Evolutionary conservation across 1,140 invertebrate species (phyloP).

Genomic region (Asobara japonica): DNA sequence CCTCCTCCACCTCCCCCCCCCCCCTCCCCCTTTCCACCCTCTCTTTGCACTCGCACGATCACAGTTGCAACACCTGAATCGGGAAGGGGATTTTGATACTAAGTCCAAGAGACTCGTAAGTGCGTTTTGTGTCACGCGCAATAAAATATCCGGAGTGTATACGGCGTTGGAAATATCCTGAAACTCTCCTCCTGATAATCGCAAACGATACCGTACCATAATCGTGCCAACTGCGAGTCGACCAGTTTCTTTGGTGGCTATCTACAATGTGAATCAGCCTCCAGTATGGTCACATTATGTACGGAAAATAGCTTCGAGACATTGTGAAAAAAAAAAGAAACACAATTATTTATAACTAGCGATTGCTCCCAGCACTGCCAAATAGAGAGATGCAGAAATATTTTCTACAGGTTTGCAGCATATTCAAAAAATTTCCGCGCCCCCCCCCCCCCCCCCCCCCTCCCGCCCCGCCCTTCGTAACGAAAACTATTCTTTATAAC

Average conservation of each 20-base stretch:
- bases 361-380: too few species aligned
- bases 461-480: too few species aligned
- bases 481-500: too few species aligned
- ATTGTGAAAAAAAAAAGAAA: neutral
- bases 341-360: too few species aligned
- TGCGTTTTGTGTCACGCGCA: constrained; percentile 32
- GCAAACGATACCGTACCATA: constrained; percentile 30
- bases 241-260: constrained; percentile 26
- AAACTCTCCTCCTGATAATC: constrained; percentile 30
- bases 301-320: constrained; percentile 2
- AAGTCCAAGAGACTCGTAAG: constrained; percentile 17
- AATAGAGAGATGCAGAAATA: too few species aligned
- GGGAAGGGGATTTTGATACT: neutral
- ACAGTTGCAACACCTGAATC: neutral
- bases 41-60: too few species aligned
- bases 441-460: too few species aligned
- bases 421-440: too few species aligned
- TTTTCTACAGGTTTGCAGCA: too few species aligned
- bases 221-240: constrained; percentile 28
- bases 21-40: neutral
- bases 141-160: constrained; percentile 28
- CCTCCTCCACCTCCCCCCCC: neutral
- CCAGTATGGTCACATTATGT: constrained; percentile 6
- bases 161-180: constrained; percentile 28
- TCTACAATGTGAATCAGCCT: constrained; percentile 8